Evolutionary conservation across 2,113 vertebrate species (phyloP).

Genomic region (Abramis brama): DNA sequence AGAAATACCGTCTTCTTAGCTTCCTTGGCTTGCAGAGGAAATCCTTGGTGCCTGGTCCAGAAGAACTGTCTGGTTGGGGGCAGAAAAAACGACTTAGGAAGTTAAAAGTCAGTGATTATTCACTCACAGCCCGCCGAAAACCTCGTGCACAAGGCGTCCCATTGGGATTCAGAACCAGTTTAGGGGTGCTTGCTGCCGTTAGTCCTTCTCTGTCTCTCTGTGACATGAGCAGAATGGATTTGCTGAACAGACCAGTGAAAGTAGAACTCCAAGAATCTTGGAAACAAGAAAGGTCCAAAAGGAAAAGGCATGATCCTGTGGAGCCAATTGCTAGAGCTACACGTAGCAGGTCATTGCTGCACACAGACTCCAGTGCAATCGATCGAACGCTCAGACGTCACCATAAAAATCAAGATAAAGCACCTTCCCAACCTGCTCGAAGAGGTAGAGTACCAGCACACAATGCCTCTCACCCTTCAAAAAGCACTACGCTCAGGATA

Average conservation of each 20-base stretch:
- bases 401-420: slow-evolving; percentile 46
- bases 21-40: slow-evolving; percentile 81
- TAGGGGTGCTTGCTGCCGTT: slow-evolving; percentile 50
- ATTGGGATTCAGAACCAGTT: slow-evolving; percentile 23
- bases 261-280: slow-evolving; percentile 54
- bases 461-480: slow-evolving; percentile 17
- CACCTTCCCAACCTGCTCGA: slow-evolving; percentile 65
- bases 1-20: slow-evolving; percentile 81
- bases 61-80: slow-evolving; percentile 79
- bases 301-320: slow-evolving; percentile 43
- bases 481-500: slow-evolving; percentile 61
- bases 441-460: slow-evolving; percentile 15
- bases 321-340: slow-evolving; percentile 70
- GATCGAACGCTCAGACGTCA: slow-evolving; percentile 31
- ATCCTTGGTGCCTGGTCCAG: slow-evolving; percentile 74
- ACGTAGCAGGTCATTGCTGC: slow-evolving; percentile 69
- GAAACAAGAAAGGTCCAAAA: slow-evolving; percentile 55
- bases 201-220: slow-evolving; percentile 71
- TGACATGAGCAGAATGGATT: slow-evolving; percentile 65
- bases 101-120: slow-evolving; percentile 80
- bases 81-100: slow-evolving; percentile 82
- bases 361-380: slow-evolving; percentile 25
- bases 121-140: slow-evolving; percentile 74
- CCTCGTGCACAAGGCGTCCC: slow-evolving; percentile 64
- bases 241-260: slow-evolving; percentile 68